Conservation (phyloP, 2,888 invertebrate genomes). For the Arge pagana region DNA sequence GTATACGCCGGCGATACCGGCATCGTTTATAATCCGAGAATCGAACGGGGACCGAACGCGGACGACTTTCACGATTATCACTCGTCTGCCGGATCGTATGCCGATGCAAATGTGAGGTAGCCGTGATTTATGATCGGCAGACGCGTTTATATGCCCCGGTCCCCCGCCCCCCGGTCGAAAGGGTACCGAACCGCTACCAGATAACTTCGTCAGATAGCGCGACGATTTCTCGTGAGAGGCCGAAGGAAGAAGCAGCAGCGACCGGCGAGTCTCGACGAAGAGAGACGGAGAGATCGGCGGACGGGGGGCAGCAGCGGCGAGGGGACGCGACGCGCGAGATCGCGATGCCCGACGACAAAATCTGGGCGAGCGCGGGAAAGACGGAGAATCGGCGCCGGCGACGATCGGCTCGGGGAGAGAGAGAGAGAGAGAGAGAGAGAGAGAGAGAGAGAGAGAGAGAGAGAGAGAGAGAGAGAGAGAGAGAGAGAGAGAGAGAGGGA, state of each 20-base stretch:
- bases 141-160: slow-evolving; percentile 36
- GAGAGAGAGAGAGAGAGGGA: slow-evolving; percentile 21
- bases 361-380: too few relatives aligned
- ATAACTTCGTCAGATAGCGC: slow-evolving; percentile 6
- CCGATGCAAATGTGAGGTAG: slow-evolving; percentile 39
- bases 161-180: background rate
- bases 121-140: slow-evolving; percentile 44
- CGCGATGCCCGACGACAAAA: too few relatives aligned
- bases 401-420: too few relatives aligned
- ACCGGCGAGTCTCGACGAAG: slow-evolving; percentile 24
- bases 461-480: slow-evolving; percentile 26
- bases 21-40: too few relatives aligned
- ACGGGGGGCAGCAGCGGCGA: background rate
- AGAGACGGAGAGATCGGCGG: slow-evolving; percentile 21
- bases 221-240: background rate
- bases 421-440: too few relatives aligned
- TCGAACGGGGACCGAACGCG: too few relatives aligned
- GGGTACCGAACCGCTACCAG: background rate
- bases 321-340: background rate
- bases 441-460: too few relatives aligned
- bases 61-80: too few relatives aligned
- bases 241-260: background rate
- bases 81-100: too few relatives aligned
- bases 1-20: too few relatives aligned
- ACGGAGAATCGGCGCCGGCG: too few relatives aligned